Percentiles rank a stretch among this genome's conserved stretches.
phyloP scores from a whole-genome alignment of 2,888 invertebrate species.

The Scaptodrosophila latifasciaeformis region DNA sequence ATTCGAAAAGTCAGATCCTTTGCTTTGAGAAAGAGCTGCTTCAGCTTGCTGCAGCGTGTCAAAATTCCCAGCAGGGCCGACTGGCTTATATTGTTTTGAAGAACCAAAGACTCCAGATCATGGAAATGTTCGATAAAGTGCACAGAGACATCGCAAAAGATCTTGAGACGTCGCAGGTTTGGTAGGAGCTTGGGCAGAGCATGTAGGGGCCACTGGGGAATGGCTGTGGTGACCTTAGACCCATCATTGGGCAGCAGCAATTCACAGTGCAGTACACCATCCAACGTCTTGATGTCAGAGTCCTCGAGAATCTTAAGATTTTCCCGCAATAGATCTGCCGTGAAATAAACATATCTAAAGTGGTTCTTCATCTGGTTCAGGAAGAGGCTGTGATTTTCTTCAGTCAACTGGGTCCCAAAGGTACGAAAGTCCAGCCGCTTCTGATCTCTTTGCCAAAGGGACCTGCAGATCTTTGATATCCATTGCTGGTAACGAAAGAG shows the following conservation, averaged over 20 bases:
- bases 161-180: constrained; percentile 11
- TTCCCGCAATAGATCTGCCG: constrained; percentile 22
- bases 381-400: constrained; percentile 12
- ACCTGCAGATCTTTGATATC: neutral
- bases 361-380: constrained; percentile 21
- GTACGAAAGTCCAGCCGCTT: constrained; percentile 24
- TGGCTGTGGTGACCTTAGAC: no score
- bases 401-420: constrained; percentile 13
- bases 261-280: constrained; percentile 17
- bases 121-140: constrained; percentile 33
- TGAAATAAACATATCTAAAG: constrained; percentile 23
- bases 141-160: constrained; percentile 23
- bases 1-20: neutral
- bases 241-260: no score
- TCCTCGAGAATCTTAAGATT: constrained; percentile 29
- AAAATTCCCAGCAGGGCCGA: constrained; percentile 21
- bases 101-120: constrained; percentile 11
- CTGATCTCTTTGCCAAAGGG: constrained; percentile 18
- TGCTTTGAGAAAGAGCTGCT: constrained; percentile 9
- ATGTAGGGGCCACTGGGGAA: constrained; percentile 31
- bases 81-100: constrained; percentile 3
- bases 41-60: constrained; percentile 10
- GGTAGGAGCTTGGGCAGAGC: constrained; percentile 32
- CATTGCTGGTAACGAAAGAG: no score
- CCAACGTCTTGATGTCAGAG: constrained; percentile 19